A percentile compares a stretch with the other conserved stretches of the same genome.
These are phyloP conservation scores for Helogale parvula DNA, from an alignment of 2,113 vertebrate species.

Conservation along the genomic window DNA sequence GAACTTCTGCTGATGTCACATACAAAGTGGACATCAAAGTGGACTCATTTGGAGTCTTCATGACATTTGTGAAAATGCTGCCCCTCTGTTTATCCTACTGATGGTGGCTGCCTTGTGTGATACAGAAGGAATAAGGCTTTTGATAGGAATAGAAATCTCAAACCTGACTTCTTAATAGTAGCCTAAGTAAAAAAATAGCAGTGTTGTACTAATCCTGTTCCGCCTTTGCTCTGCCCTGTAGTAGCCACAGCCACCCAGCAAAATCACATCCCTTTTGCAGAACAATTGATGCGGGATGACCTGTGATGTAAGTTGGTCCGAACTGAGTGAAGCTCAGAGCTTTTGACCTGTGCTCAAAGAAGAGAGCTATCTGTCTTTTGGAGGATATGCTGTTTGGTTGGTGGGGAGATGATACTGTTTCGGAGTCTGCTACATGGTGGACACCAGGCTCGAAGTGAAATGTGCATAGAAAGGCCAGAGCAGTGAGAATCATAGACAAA, in stretches of 20 bases:
- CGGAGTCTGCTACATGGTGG: background rate
- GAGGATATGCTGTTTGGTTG: background rate
- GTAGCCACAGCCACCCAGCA: background rate
- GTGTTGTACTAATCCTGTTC: background rate
- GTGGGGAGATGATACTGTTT: background rate
- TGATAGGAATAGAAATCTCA: background rate
- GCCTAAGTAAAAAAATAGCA: background rate
- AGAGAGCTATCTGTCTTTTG: background rate
- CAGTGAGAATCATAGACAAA: background rate
- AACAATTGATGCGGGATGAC: background rate
- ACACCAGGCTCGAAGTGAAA: background rate
- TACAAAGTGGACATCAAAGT: background rate
- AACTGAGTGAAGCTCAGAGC: background rate
- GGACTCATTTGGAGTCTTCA: background rate
- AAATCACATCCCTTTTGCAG: background rate
- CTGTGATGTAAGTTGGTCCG: background rate
- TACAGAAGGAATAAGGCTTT: background rate
- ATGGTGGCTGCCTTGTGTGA: background rate
- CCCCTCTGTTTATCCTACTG: background rate
- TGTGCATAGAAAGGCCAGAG: background rate
- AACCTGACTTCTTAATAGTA: background rate
- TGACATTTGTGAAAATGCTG: background rate
- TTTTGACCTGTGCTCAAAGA: background rate
- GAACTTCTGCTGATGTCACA: background rate
- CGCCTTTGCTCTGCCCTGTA: background rate